Evolutionary conservation across 1,140 invertebrate species (phyloP).

Genomic region (Globodera rostochiensis): DNA sequence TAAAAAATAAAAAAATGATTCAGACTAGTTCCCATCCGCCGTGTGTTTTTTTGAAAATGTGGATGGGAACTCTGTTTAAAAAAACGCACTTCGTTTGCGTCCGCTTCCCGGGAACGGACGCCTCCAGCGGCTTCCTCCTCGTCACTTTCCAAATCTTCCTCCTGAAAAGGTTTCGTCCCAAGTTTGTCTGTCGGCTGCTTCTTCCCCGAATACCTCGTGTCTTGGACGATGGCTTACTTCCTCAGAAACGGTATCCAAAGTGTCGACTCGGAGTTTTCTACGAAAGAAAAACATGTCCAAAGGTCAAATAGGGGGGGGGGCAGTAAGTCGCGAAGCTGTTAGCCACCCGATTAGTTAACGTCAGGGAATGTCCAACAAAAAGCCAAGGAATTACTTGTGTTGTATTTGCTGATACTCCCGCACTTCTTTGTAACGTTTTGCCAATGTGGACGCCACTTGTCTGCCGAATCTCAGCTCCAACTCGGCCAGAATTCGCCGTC

Average conservation of each 20-base stretch:
- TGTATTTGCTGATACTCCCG: conserved; percentile 37
- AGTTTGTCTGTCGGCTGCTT: neutral
- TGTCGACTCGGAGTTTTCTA: conserved; percentile 41
- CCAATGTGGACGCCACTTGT: conserved; percentile 14
- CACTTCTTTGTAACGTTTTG: conserved; percentile 38
- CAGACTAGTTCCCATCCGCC: too few species aligned
- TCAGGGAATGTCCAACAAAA: too few species aligned
- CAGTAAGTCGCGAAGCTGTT: too few species aligned
- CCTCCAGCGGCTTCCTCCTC: conserved; percentile 66
- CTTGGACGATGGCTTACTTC: conserved; percentile 20
- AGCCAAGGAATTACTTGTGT: conserved; percentile 20
- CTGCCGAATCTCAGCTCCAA: conserved; percentile 40
- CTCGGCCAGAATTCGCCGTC: conserved; percentile 40
- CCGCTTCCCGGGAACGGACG: conserved; percentile 56
- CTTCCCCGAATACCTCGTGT: neutral
- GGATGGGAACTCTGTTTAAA: too few species aligned
- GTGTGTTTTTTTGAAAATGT: too few species aligned
- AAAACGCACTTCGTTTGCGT: conserved; percentile 39
- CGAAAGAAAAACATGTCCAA: neutral
- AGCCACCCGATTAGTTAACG: too few species aligned
- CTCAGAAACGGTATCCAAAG: conserved; percentile 25
- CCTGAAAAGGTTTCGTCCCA: conserved; percentile 23
- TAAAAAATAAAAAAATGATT: neutral
- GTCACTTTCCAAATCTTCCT: conserved; percentile 64
- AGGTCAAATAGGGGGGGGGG: too few species aligned